Base-by-base conservation (phyloP, 2,113 vertebrate species). In the Thamnaconus septentrionalis region DNA sequence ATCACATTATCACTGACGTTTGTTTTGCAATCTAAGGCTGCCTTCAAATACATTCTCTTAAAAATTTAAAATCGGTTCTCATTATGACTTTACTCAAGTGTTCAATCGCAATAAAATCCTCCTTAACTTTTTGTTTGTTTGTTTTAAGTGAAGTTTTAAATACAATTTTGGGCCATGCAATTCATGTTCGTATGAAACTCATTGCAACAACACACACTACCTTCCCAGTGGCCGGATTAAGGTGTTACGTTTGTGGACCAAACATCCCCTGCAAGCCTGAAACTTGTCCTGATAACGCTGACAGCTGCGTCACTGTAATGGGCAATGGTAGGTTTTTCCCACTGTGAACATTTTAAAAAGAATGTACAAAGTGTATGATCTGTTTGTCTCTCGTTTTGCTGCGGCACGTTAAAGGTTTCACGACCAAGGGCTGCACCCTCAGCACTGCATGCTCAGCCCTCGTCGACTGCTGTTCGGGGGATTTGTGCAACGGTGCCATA, bases 401-500 rank as follows among this genome's bases (percentile, higher is more conserved):
- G 55, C 11, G 8, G 3, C 53, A 49, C 72, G n/a, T 55, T 50
- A 6, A 31, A 77, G 78, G n/a, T 44, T 0, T 1, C 1, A 1
- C 9, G 1, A 3, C 8, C 3, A 75, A 69, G 59, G 39, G 18
- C 11, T 82, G 80, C 41, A 0, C 0, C 0, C 4, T 0, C 10
- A 41, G 3, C 3, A 0, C 0, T 0, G 0, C 0, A 4, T 79
- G 80, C 58, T 0, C 0, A 0, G 1, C 7, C 1, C 1, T 8
- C 0, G 2, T 55, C 0, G 0, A 3, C 1, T 86, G 86, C 64
- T 88, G 82, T 53, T 2, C 61, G 0, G 10, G 8, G 2, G 61
- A 86, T 53, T 7, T 76, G 48, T 82, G 83, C 48, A 86, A 87
- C 54, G 10, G 8, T 3, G 67, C 64, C 44, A 43, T 11, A 11